Base-by-base conservation (phyloP, 2,113 vertebrate species). In the Tautogolabrus adspersus region DNA sequence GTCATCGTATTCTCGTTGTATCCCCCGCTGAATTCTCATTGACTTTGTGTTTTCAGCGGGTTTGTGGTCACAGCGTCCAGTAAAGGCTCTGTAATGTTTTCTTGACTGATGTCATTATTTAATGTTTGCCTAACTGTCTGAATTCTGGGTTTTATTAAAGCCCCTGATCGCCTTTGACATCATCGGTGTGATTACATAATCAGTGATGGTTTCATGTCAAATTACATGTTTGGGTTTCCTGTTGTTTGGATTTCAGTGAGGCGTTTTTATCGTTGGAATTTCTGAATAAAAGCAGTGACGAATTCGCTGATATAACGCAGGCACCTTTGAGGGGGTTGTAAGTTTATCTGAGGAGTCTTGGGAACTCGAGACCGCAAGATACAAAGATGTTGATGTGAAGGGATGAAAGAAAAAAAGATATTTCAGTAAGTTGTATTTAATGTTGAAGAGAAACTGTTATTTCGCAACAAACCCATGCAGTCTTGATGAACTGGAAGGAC, bases 51-150 rank as follows among this genome's bases (percentile, higher is more conserved):
- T 77, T 78, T 72, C 42, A 16, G 79, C 13, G 73, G 47, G 81
- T 85, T 72, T 83, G 79, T 47, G 84, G 86, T 81, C 55, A 1
- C 59, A 10, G 76, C 49, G 38, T 88, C 75, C 83, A 49, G 80
- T 74, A 65, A 62, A 73, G 18, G 19, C 58, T 61, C 65, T 5
- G 56, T 44, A 64, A 70, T 88, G 75, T 73, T 88, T 69, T 74
- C 68, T 65, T 1, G 68, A 72, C 62, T 89, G 82, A 86, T 82
- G 80, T 85, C 89, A 79, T 79, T 40, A 59, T 64, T 71, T 70
- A 26, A 72, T 57, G 81, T 76, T 76, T 73, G 60, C 61, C 16
- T 30, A 63, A 72, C 22, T 7, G 61, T 67, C 66, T 34, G 47
- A 54, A 49, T 49, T 71, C 64, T 74, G 51, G 67, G 23, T 76